phyloP scores from a whole-genome alignment of 2,797 vertebrate genomes.

The Todus mexicanus region DNA sequence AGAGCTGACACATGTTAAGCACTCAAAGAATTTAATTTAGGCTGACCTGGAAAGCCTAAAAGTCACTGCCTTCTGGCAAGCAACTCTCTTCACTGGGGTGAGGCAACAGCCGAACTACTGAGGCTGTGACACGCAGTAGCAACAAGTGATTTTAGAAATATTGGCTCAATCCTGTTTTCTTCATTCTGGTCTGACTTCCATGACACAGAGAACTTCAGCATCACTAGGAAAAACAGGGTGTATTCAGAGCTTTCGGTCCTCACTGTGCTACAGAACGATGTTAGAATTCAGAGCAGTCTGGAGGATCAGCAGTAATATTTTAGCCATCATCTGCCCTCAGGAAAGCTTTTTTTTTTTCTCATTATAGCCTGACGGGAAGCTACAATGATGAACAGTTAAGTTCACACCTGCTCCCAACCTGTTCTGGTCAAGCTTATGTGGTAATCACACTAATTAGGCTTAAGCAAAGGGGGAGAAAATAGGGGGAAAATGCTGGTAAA shows the following conservation, averaged over 20 bases:
- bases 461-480: not conserved
- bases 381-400: not conserved
- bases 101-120: not conserved
- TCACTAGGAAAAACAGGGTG: not conserved
- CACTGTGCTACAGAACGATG: not conserved
- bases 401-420: not conserved
- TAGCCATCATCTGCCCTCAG: not conserved
- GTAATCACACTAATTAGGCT: not conserved
- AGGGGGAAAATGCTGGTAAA: not conserved
- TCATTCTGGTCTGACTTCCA: not conserved
- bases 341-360: constrained; percentile 51
- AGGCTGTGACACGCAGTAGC: not conserved
- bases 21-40: not conserved
- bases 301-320: constrained; percentile 1
- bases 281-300: not conserved
- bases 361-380: not conserved
- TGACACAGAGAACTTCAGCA: not conserved
- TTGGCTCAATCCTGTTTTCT: not conserved
- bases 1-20: not conserved
- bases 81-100: not conserved
- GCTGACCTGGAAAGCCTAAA: not conserved
- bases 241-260: not conserved
- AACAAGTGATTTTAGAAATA: not conserved
- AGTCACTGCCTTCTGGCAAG: not conserved
- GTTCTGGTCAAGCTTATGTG: not conserved